Evolutionary conservation across 2,797 vertebrate species (phyloP).

Genomic region (Myiotriccus ornatus): DNA sequence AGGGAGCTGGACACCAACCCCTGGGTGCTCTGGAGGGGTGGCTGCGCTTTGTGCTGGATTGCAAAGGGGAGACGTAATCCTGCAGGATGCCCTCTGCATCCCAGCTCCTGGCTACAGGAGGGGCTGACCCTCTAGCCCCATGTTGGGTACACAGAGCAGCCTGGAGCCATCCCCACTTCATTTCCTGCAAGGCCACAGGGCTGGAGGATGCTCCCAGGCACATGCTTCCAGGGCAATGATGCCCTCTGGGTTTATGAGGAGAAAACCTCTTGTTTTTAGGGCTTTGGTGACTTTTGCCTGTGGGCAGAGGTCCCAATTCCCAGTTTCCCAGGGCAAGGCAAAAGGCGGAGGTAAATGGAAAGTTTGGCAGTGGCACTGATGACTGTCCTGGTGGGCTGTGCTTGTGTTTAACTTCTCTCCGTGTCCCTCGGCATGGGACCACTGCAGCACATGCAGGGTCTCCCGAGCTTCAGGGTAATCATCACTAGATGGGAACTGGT

Average conservation of each 20-base stretch:
- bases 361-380: background rate
- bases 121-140: background rate
- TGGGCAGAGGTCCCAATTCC: background rate
- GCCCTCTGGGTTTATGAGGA: background rate
- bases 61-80: background rate
- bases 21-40: background rate
- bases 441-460: background rate
- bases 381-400: background rate
- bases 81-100: background rate
- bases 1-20: rapidly evolving
- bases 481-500: background rate
- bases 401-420: background rate
- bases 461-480: background rate
- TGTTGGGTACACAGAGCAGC: rapidly evolving
- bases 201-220: background rate
- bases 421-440: rapidly evolving
- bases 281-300: background rate
- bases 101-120: rapidly evolving
- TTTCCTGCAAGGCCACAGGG: background rate
- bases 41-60: background rate
- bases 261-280: background rate
- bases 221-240: rapidly evolving
- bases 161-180: background rate
- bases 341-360: background rate
- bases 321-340: background rate